phyloP scores from a whole-genome alignment of 2,113 vertebrate genomes.

The Gallinago undulata region DNA sequence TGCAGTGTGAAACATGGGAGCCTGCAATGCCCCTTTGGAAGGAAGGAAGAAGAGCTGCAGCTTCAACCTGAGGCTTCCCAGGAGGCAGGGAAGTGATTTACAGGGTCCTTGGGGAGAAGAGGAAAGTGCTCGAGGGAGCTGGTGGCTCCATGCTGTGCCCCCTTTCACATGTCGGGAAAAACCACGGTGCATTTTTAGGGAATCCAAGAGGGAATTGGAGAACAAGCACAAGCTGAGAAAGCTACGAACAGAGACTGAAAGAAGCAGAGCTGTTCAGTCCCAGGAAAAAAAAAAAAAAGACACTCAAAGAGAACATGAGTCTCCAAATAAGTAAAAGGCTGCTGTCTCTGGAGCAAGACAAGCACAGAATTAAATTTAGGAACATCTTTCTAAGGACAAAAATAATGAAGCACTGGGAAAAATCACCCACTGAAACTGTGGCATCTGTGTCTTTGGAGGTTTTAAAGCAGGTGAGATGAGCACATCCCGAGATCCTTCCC shows the following conservation, averaged over 20 bases:
- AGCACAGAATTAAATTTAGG: background rate
- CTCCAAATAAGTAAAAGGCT: background rate
- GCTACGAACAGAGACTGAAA: background rate
- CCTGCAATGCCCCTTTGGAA: background rate
- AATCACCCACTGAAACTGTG: background rate
- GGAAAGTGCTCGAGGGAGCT: background rate
- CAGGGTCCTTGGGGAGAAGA: background rate
- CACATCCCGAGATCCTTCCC: background rate
- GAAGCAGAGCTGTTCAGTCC: background rate
- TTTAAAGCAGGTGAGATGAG: background rate
- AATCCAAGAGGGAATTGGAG: background rate
- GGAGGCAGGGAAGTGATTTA: background rate
- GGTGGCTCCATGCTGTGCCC: accelerated
- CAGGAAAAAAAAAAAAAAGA: background rate
- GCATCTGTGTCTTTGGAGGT: background rate
- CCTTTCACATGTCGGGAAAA: background rate
- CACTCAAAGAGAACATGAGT: background rate
- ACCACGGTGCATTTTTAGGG: background rate
- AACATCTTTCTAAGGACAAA: background rate
- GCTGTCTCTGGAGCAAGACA: background rate
- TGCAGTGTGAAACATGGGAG: background rate
- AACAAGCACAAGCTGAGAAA: background rate
- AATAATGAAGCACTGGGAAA: background rate
- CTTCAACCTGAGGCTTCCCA: background rate
- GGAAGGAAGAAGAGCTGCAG: background rate